Conservation (phyloP, 2,797 vertebrate genomes). For the Spizella passerina region DNA sequence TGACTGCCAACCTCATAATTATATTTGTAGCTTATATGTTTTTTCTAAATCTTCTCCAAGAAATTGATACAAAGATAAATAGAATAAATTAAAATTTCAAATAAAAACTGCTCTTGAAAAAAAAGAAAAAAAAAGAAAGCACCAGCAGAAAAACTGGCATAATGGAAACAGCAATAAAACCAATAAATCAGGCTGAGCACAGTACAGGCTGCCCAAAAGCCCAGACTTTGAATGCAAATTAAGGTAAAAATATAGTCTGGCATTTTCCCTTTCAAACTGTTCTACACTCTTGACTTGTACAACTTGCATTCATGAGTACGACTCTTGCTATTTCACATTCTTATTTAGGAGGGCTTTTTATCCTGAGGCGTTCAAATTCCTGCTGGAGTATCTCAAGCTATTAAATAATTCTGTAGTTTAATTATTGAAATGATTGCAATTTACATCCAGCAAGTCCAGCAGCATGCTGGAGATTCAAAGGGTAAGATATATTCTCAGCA, state of each 20-base stretch:
- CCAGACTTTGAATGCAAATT: not conserved
- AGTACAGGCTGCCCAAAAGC: not conserved
- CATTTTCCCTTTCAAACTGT: not conserved
- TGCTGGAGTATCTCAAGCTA: not conserved
- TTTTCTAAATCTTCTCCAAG: not conserved
- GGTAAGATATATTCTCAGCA: not conserved
- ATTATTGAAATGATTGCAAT: not conserved
- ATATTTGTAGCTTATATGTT: not conserved
- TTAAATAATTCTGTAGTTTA: conserved; percentile 22
- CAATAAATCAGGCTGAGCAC: not conserved
- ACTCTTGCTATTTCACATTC: not conserved
- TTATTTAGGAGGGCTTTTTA: not conserved
- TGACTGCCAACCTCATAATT: not conserved
- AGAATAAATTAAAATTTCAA: not conserved
- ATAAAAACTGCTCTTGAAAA: too few relatives aligned
- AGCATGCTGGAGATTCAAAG: not conserved
- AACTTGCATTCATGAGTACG: not conserved
- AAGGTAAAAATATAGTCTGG: not conserved
- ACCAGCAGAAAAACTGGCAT: not conserved
- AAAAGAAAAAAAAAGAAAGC: not conserved
- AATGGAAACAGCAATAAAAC: not conserved
- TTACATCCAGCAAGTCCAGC: not conserved
- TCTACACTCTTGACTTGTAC: not conserved
- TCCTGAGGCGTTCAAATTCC: not conserved
- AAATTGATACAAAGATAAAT: not conserved